Evolutionary conservation across 2,888 invertebrate genomes (phyloP), one percentile per base, ranked within the genome.

Genomic region (Coenonympha glycerion): DNA sequence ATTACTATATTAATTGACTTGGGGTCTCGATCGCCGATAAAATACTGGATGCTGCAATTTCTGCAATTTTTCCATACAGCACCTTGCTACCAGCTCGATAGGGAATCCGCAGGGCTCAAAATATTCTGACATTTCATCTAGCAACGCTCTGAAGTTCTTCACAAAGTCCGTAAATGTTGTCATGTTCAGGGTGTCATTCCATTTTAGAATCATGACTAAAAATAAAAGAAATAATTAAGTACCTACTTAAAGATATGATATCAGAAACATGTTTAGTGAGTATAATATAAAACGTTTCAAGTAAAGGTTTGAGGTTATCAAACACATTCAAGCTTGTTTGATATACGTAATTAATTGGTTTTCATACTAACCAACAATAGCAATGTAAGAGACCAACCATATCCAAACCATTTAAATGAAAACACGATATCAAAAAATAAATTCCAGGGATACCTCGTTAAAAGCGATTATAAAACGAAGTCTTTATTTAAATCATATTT

Each of bases 71-170:
- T 49, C 42, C 6, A 34, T 39, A 46, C 40, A 44, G 34, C 66
- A 65, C 52, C 64, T 64, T 9, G 61, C 52, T 5, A 71, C 56
- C 42, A 77, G 53, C 40, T 76, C 73, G 19, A 68, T 66, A 2
- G 77, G 77, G 34, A 64, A 74, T 28, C 65, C 64, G 36, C 69
- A 71, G 0, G 78, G 77, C 31, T 65, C 56, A 36, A 73, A 70
- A 46, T 60, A 68, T 4, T 44, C 8, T 0, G 68, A 52, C 55
- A 78, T 41, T 53, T 78, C 78, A 8, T 73, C 66, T 0, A 78
- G 64, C 19, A 78, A 47, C 0, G 15, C 3, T 16, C 55, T 60
- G 16, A 76, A 67, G 8, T 70, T 71, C 1, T 22, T 41, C 0
- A 60, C 49, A 52, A 77, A 73, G 1, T 68, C 60, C 1, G 51